Percentiles rank a stretch among this genome's conserved stretches.
Evolutionary conservation across 2,113 vertebrate species (phyloP).

Genomic region (Plectropomus leopardus): DNA sequence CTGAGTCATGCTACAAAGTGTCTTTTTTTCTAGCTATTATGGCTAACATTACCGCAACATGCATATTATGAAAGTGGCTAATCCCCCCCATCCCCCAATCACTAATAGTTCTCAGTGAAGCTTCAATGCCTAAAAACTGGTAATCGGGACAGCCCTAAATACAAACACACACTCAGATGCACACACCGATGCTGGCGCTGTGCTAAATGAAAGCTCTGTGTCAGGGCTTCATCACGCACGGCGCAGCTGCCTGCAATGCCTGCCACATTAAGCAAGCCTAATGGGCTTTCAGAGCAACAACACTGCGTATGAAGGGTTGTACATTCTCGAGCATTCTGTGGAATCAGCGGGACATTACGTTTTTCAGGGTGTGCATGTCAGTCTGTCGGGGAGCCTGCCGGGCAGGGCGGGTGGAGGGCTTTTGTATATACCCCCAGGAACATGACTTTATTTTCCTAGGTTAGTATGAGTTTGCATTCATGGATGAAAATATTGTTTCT

Average conservation of each 20-base stretch:
- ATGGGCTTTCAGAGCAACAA: conserved; percentile 75
- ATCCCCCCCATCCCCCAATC: too few species aligned
- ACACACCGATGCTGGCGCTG: conserved; percentile 44
- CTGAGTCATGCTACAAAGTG: too few species aligned
- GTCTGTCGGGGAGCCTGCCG: conserved; percentile 37
- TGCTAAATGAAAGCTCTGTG: conserved; percentile 78
- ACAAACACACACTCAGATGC: conserved; percentile 29
- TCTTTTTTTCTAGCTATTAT: too few species aligned
- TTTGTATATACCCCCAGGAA: conserved; percentile 17
- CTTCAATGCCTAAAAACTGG: too few species aligned
- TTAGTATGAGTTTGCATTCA: conserved; percentile 22
- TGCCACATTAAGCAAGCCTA: conserved; percentile 82
- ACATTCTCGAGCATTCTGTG: conserved; percentile 56
- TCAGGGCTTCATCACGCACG: conserved; percentile 72
- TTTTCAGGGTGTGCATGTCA: conserved; percentile 53
- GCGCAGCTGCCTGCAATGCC: conserved; percentile 72
- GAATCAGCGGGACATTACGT: conserved; percentile 68
- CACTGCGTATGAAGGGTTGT: conserved; percentile 50
- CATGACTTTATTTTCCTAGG: conserved; percentile 18
- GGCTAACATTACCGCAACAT: too few species aligned
- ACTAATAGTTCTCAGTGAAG: too few species aligned
- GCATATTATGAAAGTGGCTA: too few species aligned
- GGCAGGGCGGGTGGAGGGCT: neutral
- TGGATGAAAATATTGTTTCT: conserved; percentile 16
- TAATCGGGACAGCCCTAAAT: too few species aligned